These are phyloP conservation scores for Drosophila siamana DNA, from an alignment of 2,888 invertebrate species.

Conservation along the genomic window DNA sequence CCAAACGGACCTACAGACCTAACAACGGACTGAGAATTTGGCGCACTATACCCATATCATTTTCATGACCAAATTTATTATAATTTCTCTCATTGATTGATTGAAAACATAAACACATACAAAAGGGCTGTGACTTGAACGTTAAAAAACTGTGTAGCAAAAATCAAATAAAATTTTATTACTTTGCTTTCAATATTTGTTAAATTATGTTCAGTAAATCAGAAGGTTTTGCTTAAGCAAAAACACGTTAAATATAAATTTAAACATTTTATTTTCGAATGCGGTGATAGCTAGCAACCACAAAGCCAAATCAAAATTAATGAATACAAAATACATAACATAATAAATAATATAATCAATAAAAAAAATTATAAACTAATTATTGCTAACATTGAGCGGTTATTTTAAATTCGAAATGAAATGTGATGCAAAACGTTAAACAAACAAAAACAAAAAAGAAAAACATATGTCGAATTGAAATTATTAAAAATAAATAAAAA, in stretches of 20 bases:
- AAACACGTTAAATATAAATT: constrained; percentile 39
- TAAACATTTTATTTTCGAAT: constrained; percentile 60
- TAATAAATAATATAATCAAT: constrained; percentile 34
- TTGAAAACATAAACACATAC: constrained; percentile 48
- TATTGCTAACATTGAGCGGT: constrained; percentile 53
- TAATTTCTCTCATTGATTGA: constrained; percentile 33
- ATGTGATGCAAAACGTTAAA: constrained; percentile 71
- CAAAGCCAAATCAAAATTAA: constrained; percentile 81
- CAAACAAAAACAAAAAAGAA: constrained; percentile 29
- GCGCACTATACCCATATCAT: constrained; percentile 46
- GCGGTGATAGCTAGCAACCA: constrained; percentile 73
- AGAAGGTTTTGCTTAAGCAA: constrained; percentile 21
- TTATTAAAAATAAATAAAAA: constrained; percentile 49
- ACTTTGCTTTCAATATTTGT: constrained; percentile 10
- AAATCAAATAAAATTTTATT: constrained; percentile 62
- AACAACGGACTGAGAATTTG: constrained; percentile 63
- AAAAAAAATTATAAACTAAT: constrained; percentile 46
- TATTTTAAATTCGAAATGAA: constrained; percentile 65
- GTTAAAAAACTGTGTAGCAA: constrained; percentile 59
- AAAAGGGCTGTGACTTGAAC: constrained; percentile 78
- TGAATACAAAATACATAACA: constrained; percentile 53
- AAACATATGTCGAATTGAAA: constrained; percentile 68
- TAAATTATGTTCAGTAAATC: constrained; percentile 13
- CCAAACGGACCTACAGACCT: constrained; percentile 43
- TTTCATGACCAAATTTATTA: constrained; percentile 32